Evolutionary conservation across 2,113 vertebrate species (phyloP), one percentile per base, ranked within the genome.

Genomic region (Xiphophorus maculatus): DNA sequence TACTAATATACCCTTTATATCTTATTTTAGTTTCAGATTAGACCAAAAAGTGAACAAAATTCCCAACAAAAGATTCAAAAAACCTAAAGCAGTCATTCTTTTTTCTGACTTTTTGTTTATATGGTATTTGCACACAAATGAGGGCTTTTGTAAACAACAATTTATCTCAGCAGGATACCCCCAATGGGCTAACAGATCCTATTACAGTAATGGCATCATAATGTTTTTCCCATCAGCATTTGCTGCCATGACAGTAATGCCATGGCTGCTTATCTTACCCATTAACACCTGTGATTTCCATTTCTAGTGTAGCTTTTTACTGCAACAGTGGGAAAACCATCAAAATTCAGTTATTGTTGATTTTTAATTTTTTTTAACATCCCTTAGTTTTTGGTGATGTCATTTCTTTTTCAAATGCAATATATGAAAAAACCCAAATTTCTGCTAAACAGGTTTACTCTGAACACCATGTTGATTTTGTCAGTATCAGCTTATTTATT

Each of bases 121-220:
- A 48, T 64, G 14, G 63, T 84, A 84, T 90, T 84, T 73, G 77
- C 84, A 83, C 87, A 66, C 69, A 81, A 79, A 90, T 69, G 17
- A 32, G 32, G 63, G 13, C 72, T 68, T 85, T 71, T 73, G 81
- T 83, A 89, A 90, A 90, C 83, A 85, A 80, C 83, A 10, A 60
- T 81, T 89, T 63, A 85, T n/a, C 84, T 72, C 84, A 73, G 84
- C 84, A 77, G 84, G 90, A 82, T 76, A 54, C 80, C 61, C 80
- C 69, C 75, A 64, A 71, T 22, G 58, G 66, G 74, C 70, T 63
- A 35, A 80, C 37, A 27, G 69, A 83, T 88, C 75, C 65, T 86
- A 71, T 88, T 84, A 81, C 80, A 80, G 64, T 69, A 58, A 80
- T 78, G 66, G 71, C 79, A 84, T 84, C 82, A 85, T 61, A 40